phyloP scores from a whole-genome alignment of 2,888 invertebrate genomes.

The Loripinus fragilis region DNA sequence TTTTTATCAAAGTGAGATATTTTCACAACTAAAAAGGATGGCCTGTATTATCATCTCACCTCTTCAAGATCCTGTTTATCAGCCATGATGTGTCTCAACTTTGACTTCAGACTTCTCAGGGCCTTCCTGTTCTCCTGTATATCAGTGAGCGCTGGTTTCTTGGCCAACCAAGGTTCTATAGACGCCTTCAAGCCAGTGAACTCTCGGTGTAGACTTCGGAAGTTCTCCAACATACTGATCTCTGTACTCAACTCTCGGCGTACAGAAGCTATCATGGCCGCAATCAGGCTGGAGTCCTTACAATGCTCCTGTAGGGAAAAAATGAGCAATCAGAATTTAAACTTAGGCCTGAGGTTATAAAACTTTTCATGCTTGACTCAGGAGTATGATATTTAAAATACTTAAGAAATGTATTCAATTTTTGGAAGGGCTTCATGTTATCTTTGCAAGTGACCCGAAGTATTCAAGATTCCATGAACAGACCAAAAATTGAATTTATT shows the following conservation, averaged over 20 bases:
- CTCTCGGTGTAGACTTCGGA: slow-evolving; percentile 62
- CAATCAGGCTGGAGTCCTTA: slow-evolving; percentile 69
- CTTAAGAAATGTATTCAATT: too few species aligned
- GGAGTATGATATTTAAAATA: too few species aligned
- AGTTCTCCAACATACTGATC: slow-evolving; percentile 65
- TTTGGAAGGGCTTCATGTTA: too few species aligned
- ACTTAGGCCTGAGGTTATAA: too few species aligned
- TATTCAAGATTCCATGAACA: too few species aligned
- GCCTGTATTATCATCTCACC: too few species aligned
- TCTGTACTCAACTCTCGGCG: slow-evolving; percentile 69
- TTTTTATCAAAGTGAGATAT: too few species aligned
- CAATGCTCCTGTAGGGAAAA: slow-evolving; percentile 64
- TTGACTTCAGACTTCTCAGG: slow-evolving; percentile 74
- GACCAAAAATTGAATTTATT: too few species aligned
- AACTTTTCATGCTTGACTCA: too few species aligned
- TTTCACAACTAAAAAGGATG: too few species aligned
- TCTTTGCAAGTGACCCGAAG: too few species aligned
- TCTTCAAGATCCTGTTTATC: slow-evolving; percentile 80
- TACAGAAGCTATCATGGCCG: slow-evolving; percentile 70
- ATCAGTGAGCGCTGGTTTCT: slow-evolving; percentile 67
- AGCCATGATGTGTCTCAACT: slow-evolving; percentile 77
- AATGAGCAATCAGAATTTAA: too few species aligned
- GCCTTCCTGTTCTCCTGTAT: slow-evolving; percentile 69
- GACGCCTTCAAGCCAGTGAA: slow-evolving; percentile 63
- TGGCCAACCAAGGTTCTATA: slow-evolving; percentile 75